A percentile compares a stretch with the other conserved stretches of the same genome.
Evolutionary conservation across 2,113 vertebrate genomes (phyloP).

Genomic region (Dicaeum eximium): DNA sequence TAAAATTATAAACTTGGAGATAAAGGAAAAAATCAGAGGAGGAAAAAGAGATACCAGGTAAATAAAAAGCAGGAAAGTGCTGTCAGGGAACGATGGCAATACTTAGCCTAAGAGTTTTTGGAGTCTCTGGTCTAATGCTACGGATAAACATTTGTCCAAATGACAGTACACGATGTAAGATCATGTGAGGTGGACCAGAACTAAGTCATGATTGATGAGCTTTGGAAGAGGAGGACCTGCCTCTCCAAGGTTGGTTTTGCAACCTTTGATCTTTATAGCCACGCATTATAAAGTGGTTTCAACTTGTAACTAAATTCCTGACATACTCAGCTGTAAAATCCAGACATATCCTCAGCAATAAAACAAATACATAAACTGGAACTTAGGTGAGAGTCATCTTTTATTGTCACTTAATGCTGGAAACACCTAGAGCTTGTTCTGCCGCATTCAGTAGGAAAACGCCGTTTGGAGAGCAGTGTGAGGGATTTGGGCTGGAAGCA

Average conservation of each 20-base stretch:
- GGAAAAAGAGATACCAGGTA: background rate
- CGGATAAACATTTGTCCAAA: constrained; percentile 19
- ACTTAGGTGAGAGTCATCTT: constrained; percentile 64
- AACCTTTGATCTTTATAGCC: constrained; percentile 65
- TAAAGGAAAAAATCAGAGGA: background rate
- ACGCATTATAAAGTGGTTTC: constrained; percentile 51
- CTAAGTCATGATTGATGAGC: constrained; percentile 46
- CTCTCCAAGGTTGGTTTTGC: constrained; percentile 43
- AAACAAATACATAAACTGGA: constrained; percentile 73
- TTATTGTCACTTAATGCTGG: constrained; percentile 50
- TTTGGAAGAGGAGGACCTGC: constrained; percentile 32
- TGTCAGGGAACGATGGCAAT: background rate
- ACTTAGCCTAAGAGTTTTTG: background rate
- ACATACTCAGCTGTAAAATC: constrained; percentile 75
- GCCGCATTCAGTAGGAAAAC: background rate
- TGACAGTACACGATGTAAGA: constrained; percentile 16
- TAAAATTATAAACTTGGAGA: background rate
- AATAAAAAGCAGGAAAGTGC: background rate
- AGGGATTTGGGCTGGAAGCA: constrained; percentile 52
- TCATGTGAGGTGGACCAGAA: constrained; percentile 42
- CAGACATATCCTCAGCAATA: constrained; percentile 74
- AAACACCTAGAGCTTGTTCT: constrained; percentile 60
- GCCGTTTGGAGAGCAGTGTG: background rate
- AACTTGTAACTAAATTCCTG: constrained; percentile 67
- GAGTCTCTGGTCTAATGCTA: background rate